Conservation (phyloP, 2,113 vertebrate species). For the Malurus melanocephalus region DNA sequence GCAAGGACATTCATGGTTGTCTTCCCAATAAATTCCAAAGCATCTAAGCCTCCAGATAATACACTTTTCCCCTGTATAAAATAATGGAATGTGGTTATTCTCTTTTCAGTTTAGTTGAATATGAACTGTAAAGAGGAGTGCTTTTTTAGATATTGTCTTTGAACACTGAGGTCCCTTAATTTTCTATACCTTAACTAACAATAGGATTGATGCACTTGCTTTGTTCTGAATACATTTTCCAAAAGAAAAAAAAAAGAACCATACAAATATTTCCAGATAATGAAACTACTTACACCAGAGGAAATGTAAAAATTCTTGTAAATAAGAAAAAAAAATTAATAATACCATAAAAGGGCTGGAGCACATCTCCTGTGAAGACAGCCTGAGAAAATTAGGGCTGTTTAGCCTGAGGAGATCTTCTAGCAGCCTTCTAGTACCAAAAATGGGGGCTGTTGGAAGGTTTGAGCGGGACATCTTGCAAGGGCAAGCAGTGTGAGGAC, state of each 20-base stretch:
- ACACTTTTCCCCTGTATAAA: conserved; percentile 88
- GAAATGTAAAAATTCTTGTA: neutral
- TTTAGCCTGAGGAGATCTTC: neutral
- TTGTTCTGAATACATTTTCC: neutral
- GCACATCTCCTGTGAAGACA: neutral
- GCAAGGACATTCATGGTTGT: conserved; percentile 97
- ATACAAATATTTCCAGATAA: neutral
- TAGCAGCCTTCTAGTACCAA: neutral
- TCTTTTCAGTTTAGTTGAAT: neutral
- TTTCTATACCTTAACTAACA: neutral
- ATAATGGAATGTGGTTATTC: conserved; percentile 5
- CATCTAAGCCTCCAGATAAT: conserved; percentile 92
- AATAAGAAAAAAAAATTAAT: neutral
- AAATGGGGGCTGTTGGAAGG: neutral
- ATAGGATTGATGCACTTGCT: neutral
- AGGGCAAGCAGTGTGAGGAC: neutral
- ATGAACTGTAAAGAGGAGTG: neutral
- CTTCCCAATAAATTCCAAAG: conserved; percentile 97
- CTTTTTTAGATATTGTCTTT: neutral
- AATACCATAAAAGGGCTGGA: neutral
- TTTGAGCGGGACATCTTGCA: neutral
- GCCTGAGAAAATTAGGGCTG: neutral
- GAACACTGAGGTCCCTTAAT: conserved; percentile 16
- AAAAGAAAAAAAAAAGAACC: neutral
- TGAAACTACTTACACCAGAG: neutral